Conservation (phyloP, 2,113 vertebrate species). For the Notothenia coriiceps region DNA sequence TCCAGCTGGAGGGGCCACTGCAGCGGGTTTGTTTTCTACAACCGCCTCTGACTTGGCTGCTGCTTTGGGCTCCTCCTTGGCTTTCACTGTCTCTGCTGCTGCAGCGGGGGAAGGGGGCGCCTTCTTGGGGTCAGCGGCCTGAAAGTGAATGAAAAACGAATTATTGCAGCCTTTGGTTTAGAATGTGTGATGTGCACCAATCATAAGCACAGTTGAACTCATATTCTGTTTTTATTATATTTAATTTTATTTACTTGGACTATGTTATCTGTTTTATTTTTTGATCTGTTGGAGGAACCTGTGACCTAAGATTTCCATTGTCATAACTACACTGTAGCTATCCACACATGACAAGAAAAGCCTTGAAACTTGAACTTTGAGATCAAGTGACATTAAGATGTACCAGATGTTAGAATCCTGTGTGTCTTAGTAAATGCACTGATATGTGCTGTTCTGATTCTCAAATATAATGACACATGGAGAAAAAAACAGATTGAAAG, state of each 20-base stretch:
- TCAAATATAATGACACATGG: slow-evolving; percentile 21
- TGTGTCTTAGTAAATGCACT: slow-evolving; percentile 17
- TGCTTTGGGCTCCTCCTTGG: slow-evolving; percentile 84
- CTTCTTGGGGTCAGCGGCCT: slow-evolving; percentile 78
- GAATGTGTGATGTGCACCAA: neutral
- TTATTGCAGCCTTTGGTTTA: neutral
- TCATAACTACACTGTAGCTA: no score
- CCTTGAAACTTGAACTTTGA: slow-evolving; percentile 8
- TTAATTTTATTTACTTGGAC: no score
- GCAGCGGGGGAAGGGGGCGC: slow-evolving; percentile 54
- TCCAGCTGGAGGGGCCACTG: slow-evolving; percentile 74
- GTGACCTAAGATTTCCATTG: no score
- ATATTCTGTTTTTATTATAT: no score
- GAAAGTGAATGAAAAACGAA: slow-evolving; percentile 11
- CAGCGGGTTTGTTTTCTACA: slow-evolving; percentile 73
- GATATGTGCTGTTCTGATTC: slow-evolving; percentile 2
- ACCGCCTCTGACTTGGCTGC: slow-evolving; percentile 68
- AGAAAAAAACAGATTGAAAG: neutral
- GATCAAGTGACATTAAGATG: slow-evolving; percentile 22
- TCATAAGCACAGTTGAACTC: slow-evolving; percentile 1
- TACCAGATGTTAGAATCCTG: slow-evolving; percentile 52
- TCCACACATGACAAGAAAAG: no score
- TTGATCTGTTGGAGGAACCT: no score
- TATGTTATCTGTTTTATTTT: no score
- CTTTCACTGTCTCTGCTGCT: slow-evolving; percentile 66